Evolutionary conservation across 2,888 invertebrate genomes (phyloP), one percentile per base, ranked within the genome.

Genomic region (Cartodere bifasciata): DNA sequence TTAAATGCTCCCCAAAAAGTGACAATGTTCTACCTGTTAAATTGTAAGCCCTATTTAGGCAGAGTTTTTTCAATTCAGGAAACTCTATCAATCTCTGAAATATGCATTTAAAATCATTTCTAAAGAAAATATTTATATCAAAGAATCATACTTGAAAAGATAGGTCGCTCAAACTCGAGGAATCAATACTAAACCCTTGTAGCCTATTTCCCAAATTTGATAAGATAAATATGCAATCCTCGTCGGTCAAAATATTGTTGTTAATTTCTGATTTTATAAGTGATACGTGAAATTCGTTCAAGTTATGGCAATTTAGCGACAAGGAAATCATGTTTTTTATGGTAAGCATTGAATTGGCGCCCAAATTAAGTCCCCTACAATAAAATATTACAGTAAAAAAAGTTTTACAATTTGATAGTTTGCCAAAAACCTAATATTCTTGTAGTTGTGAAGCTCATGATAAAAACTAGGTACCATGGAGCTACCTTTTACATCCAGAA

Each of bases 401-500:
- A 9, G n/a, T 17, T 17, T 7, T 17, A 23, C 11, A 10, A 23
- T 23, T 9, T n/a, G 13, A 3, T 4, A 11, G n/a, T 13, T 21
- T 22, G 13, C 2, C 7, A 16, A 3, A 23, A n/a, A 33, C 32
- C 16, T 23, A 12, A 33, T 17, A 24, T 33, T 15, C 11, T 28
- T 11, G 9, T 28, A 23, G 17, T 22, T 28, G 1, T 28, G 32
- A 7, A 33, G 13, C 12, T 33, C 23, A n/a, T 26, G 25, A 14
- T n/a, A n/a, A n/a, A n/a, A n/a, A n/a, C n/a, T n/a, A n/a, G n/a
- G n/a, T n/a, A n/a, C n/a, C n/a, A n/a, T n/a, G n/a, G n/a, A n/a
- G n/a, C n/a, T 34, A 9, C 34, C 34, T 26, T 34, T 34, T 12
- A 34, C 12, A 20, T 34, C 34, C 13, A 34, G n/a, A 20, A 29